A percentile compares a stretch with the other conserved stretches of the same genome.
These are phyloP conservation scores for Oscheius onirici DNA, from an alignment of 2,888 invertebrate genomes.

Conservation along the genomic window DNA sequence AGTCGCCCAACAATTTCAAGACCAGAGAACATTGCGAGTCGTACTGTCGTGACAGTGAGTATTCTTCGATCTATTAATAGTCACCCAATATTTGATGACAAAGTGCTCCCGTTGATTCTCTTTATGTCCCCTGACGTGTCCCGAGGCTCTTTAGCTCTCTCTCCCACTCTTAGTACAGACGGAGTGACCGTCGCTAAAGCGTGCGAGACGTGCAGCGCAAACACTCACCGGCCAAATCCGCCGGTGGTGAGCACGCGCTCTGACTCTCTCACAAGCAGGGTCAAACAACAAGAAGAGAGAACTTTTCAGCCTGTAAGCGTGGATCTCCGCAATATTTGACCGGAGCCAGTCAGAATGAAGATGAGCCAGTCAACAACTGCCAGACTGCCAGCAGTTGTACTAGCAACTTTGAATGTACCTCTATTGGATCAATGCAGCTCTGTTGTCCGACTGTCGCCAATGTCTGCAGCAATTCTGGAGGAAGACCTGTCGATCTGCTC, in stretches of 20 bases:
- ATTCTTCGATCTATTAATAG: background rate
- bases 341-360: constrained; percentile 64
- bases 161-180: constrained; percentile 13
- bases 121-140: background rate
- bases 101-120: background rate
- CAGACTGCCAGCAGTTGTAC: constrained; percentile 68
- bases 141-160: too few species aligned
- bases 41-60: constrained; percentile 70
- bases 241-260: constrained; percentile 25
- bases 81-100: background rate
- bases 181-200: constrained; percentile 23
- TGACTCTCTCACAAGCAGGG: background rate
- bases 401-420: constrained; percentile 67
- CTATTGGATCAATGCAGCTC: constrained; percentile 68
- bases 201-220: constrained; percentile 27
- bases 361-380: constrained; percentile 69
- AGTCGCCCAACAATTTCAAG: constrained; percentile 71
- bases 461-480: constrained; percentile 61
- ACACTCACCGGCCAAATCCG: constrained; percentile 31
- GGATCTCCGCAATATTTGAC: constrained; percentile 70
- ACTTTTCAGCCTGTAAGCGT: constrained; percentile 67
- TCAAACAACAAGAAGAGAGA: background rate
- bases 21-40: constrained; percentile 70
- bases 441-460: constrained; percentile 69
- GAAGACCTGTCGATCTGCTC: constrained; percentile 49